Base-by-base conservation (phyloP, 2,113 vertebrate species). In the Petromus typicus region DNA sequence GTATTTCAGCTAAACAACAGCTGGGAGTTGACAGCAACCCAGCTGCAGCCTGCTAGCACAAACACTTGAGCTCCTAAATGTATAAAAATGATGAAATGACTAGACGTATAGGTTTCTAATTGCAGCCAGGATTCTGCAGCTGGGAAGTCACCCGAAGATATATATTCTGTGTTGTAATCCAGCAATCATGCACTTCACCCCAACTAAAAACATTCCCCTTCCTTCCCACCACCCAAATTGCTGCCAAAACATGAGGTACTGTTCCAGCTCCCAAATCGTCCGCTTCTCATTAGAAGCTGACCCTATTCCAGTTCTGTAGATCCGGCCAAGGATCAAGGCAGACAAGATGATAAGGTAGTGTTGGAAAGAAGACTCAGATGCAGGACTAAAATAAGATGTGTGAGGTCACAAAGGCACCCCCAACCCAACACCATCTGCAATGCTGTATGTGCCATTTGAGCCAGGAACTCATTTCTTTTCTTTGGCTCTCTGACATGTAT, bases 111-210 rank as follows among this genome's bases (percentile, higher is more conserved):
- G 85, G 43, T 92, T 59, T 92, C 97, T 98, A 97, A 98, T 98
- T 97, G 98, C 97, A 98, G 96, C 95, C 98, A 97, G 97, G 86
- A 89, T 67, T 91, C 97, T 98, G 98, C 98, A 98, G 98, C 98
- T 97, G 97, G 93, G 92, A 95, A 97, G 94, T 97, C 96, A 94
- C 94, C 97, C 78, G 32, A 93, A 97, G 97, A 96, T 93, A 97
- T 59, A 96, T 86, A 95, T 95, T 97, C 97, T 93, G 2, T 59
- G 89, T 94, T 87, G 81, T 95, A 89, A 97, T 96, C 96, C 97
- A 95, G 93, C 27, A 64, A 94, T 94, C 34, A 0, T 67, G 89
- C 34, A 69, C 97, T 95, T 93, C 92, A 92, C 89, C 97, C 96
- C 96, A 94, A 83, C 34, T 66, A 51, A 95, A 98, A 93, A 93